Evolutionary conservation across 2,888 invertebrate genomes (phyloP).

Genomic region (Ashinkailepas kermadecensis): DNA sequence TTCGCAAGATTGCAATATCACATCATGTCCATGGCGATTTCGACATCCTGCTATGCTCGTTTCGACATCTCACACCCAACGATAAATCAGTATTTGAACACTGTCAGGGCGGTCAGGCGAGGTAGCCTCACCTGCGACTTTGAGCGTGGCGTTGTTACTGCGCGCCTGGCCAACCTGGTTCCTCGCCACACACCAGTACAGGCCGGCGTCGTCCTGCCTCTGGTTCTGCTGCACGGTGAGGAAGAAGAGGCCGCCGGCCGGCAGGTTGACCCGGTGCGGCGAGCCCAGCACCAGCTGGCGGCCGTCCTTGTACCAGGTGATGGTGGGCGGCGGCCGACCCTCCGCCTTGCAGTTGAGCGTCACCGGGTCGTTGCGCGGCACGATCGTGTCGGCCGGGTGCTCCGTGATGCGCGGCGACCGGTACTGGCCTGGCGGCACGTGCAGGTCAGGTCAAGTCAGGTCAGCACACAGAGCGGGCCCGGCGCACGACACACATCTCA

Average conservation of each 20-base stretch:
- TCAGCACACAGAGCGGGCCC: no score
- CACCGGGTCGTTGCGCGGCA: conserved; percentile 92
- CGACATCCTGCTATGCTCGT: no score
- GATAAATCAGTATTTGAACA: no score
- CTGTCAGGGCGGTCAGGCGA: no score
- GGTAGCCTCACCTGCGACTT: conserved; percentile 76
- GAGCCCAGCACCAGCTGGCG: conserved; percentile 47
- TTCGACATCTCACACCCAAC: no score
- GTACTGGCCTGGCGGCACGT: conserved; percentile 27
- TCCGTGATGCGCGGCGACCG: conserved; percentile 88
- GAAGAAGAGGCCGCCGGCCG: conserved; percentile 87
- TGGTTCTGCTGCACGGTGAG: conserved; percentile 82
- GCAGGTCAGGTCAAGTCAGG: no score
- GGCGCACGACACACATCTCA: no score
- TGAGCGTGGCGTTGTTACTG: conserved; percentile 88
- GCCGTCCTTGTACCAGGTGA: conserved; percentile 92
- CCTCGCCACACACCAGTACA: conserved; percentile 93
- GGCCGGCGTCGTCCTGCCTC: conserved; percentile 54
- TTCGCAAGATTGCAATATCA: no score
- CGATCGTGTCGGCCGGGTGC: conserved; percentile 92
- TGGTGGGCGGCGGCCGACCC: conserved; percentile 81
- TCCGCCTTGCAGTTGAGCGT: conserved; percentile 96
- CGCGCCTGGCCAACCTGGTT: conserved; percentile 82
- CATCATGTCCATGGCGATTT: no score
- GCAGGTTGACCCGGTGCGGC: conserved; percentile 75